Conservation (phyloP, 2,797 vertebrate genomes). For the Antrozous pallidus region DNA sequence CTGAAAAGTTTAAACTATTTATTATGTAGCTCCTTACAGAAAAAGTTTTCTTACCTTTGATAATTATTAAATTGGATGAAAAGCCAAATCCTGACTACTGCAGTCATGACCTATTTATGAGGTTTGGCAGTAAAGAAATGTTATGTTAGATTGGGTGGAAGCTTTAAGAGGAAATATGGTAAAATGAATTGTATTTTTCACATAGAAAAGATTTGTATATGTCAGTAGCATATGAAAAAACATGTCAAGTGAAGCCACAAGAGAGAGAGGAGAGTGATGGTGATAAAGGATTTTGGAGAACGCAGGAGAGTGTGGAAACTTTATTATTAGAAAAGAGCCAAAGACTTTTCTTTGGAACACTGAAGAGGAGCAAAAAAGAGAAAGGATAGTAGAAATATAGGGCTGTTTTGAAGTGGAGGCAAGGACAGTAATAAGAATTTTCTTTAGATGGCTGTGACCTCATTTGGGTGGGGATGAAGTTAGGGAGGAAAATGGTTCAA, state of each 20-base stretch:
- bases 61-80: constrained; percentile 24
- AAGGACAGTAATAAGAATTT: not conserved
- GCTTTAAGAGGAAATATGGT: constrained; percentile 4
- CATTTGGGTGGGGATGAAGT: not conserved
- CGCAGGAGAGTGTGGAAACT: not conserved
- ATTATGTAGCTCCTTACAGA: not conserved
- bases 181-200: constrained; percentile 26
- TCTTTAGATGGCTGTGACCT: not conserved
- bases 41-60: not conserved
- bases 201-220: not conserved
- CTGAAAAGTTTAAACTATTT: constrained; percentile 12
- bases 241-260: not conserved
- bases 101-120: not conserved
- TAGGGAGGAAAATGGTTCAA: not conserved
- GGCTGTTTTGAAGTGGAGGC: not conserved
- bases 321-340: not conserved
- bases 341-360: not conserved
- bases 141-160: not conserved
- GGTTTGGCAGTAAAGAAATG: not conserved
- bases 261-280: not conserved
- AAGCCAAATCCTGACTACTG: constrained; percentile 12
- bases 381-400: not conserved
- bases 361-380: not conserved
- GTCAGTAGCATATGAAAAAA: not conserved
- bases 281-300: not conserved